Percentiles rank a stretch among this genome's conserved stretches.
Conservation (phyloP, 2,888 invertebrate species). For the Hedya salicella region DNA sequence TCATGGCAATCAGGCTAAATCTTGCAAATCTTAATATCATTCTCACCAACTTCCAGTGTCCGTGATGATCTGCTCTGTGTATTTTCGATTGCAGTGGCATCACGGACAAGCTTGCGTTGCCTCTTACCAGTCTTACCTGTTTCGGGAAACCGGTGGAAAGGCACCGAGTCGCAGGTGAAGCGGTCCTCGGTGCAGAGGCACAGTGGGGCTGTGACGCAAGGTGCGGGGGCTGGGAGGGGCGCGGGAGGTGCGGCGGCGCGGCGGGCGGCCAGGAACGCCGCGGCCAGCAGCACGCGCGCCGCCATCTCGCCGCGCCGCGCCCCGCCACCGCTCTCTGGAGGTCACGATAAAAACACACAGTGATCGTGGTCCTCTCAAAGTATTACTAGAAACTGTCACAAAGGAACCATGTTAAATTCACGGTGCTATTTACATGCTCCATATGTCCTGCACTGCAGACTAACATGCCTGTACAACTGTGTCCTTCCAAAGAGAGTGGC, state of each 20-base stretch:
- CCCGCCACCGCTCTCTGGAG: constrained; percentile 17
- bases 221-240: constrained; percentile 46
- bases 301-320: constrained; percentile 37
- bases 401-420: too few species aligned
- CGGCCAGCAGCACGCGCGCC: constrained; percentile 45
- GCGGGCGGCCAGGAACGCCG: constrained; percentile 36
- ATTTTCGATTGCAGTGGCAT: too few species aligned
- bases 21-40: too few species aligned
- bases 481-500: too few species aligned
- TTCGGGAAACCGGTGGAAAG: constrained; percentile 67
- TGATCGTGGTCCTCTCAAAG: not conserved
- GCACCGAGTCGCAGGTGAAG: constrained; percentile 65
- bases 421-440: too few species aligned
- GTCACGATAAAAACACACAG: not conserved
- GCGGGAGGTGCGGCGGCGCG: constrained; percentile 44
- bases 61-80: too few species aligned
- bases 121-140: constrained; percentile 51
- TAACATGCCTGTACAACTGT: too few species aligned
- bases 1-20: too few species aligned
- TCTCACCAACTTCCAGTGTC: too few species aligned
- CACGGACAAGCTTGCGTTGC: too few species aligned
- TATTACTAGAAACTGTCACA: not conserved
- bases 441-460: too few species aligned
- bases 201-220: constrained; percentile 57
- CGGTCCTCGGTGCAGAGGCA: constrained; percentile 66